Evolutionary conservation across 2,797 vertebrate species (phyloP).

Genomic region (Cirrhinus mrigala): DNA sequence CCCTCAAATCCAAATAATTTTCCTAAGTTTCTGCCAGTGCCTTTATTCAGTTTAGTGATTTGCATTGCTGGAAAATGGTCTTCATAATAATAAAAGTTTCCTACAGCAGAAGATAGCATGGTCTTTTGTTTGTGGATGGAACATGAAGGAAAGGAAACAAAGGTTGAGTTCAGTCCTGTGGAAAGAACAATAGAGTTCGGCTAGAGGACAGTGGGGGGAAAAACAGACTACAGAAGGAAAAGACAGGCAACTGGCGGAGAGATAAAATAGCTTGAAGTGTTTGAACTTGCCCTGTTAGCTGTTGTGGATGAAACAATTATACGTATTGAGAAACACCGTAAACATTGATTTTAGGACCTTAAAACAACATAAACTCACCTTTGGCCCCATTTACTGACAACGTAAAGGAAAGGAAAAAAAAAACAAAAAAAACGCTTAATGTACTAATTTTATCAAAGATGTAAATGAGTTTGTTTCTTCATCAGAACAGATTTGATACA

Average conservation of each 20-base stretch:
- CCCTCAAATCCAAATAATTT: background rate
- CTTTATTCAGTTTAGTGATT: background rate
- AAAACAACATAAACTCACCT: background rate
- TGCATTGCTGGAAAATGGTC: background rate
- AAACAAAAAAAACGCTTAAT: too few species aligned
- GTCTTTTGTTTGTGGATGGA: background rate
- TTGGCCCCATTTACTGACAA: background rate
- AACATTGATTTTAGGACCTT: background rate
- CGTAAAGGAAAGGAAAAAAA: too few species aligned
- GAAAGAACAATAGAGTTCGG: conserved; percentile 13
- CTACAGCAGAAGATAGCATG: background rate
- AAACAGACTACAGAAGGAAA: background rate
- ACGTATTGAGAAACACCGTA: background rate
- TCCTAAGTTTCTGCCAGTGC: background rate
- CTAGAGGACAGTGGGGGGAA: background rate
- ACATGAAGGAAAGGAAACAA: background rate
- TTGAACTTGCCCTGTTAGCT: background rate
- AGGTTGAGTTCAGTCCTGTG: background rate
- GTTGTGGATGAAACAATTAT: background rate
- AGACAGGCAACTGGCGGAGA: background rate
- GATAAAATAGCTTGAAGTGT: background rate
- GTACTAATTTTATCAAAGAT: too few species aligned
- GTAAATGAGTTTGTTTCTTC: too few species aligned
- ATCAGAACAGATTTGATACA: too few species aligned
- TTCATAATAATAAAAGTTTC: background rate